A percentile compares a stretch with the other conserved stretches of the same genome.
These are phyloP conservation scores for Acanthurus tractus DNA, from an alignment of 2,797 vertebrate species.

Conservation along the genomic window DNA sequence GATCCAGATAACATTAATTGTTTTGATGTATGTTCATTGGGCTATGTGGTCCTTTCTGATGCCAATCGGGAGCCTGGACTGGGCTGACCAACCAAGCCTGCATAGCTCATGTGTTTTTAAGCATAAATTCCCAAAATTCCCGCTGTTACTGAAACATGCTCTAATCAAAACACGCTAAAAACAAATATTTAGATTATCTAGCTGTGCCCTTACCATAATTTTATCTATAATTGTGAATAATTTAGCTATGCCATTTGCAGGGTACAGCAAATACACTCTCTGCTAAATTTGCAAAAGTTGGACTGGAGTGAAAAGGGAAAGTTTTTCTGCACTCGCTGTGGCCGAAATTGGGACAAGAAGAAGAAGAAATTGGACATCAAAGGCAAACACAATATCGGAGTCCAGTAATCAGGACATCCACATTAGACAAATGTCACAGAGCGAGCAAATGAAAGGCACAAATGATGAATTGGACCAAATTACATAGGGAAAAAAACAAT, in stretches of 20 bases:
- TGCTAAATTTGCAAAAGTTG: constrained; percentile 68
- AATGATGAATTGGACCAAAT: constrained; percentile 90
- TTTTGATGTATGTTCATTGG: constrained; percentile 26
- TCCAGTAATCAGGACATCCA: constrained; percentile 80
- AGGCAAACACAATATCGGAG: constrained; percentile 77
- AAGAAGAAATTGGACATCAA: constrained; percentile 83
- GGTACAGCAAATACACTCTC: constrained; percentile 47
- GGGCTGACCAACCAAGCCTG: constrained; percentile 28
- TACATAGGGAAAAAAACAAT: constrained; percentile 84
- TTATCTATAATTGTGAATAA: constrained; percentile 65
- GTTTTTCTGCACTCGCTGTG: constrained; percentile 63
- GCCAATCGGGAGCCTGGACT: constrained; percentile 16
- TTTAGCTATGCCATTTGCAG: constrained; percentile 64
- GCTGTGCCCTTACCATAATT: constrained; percentile 63
- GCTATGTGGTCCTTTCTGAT: constrained; percentile 32
- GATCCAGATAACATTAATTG: constrained; percentile 38
- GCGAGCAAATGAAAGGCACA: constrained; percentile 80
- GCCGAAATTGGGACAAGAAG: constrained; percentile 75
- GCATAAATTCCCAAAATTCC: constrained; percentile 57
- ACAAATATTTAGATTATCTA: constrained; percentile 67
- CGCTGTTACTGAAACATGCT: constrained; percentile 51
- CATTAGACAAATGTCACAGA: constrained; percentile 84
- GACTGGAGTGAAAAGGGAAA: constrained; percentile 63
- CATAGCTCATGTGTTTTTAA: constrained; percentile 57
- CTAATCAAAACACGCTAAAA: constrained; percentile 64